phyloP scores from a whole-genome alignment of 2,113 vertebrate species.

The Myocastor coypus region DNA sequence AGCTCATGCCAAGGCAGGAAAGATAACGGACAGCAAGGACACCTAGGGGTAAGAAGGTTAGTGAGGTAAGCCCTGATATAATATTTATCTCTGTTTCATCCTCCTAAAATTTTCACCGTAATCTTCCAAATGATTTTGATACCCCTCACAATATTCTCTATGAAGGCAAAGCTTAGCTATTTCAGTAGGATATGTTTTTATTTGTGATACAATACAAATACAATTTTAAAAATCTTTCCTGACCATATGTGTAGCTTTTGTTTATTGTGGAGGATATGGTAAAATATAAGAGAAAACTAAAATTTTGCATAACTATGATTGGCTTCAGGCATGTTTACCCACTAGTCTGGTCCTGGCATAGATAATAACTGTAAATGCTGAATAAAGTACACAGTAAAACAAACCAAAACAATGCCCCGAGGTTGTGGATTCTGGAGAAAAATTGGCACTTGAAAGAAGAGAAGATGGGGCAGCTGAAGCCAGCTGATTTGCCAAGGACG shows the following conservation, averaged over 20 bases:
- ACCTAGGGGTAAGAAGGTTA: background rate
- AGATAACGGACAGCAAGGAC: background rate
- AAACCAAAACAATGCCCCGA: background rate
- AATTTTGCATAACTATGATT: background rate
- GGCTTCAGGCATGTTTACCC: background rate
- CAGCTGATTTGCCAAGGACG: background rate
- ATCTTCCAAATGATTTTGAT: background rate
- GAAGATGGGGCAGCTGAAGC: background rate
- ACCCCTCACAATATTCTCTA: background rate
- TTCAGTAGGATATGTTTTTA: background rate
- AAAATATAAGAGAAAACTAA: background rate
- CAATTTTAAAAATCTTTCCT: background rate
- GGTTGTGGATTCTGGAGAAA: background rate
- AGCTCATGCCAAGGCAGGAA: background rate
- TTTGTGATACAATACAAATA: background rate
- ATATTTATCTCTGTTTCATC: slow-evolving; percentile 39
- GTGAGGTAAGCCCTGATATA: background rate
- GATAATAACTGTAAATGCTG: background rate
- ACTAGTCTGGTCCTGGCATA: background rate
- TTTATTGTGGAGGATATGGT: background rate
- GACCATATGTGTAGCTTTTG: slow-evolving; percentile 7
- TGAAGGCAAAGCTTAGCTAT: background rate
- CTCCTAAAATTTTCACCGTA: background rate
- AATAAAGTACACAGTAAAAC: background rate
- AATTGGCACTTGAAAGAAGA: background rate